These are phyloP conservation scores for Melitaea cinxia DNA, from an alignment of 1,140 invertebrate species.

Conservation along the genomic window DNA sequence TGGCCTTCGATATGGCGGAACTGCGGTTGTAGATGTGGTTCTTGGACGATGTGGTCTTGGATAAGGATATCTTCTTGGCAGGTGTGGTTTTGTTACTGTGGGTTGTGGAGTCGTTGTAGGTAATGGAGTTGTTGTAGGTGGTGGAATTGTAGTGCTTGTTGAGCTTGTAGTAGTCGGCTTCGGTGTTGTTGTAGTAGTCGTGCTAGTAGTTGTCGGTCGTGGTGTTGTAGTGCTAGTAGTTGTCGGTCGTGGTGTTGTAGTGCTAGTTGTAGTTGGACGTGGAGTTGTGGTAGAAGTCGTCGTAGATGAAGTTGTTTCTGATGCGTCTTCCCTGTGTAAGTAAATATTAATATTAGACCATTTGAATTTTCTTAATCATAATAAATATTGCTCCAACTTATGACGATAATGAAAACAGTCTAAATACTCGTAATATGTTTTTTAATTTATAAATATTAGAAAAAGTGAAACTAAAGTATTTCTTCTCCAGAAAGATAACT, in stretches of 20 bases:
- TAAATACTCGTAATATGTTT: no score
- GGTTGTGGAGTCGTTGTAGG: no score
- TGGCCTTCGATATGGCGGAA: slow-evolving; percentile 21
- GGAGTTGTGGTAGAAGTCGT: slow-evolving; percentile 7
- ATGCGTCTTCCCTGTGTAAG: slow-evolving; percentile 44
- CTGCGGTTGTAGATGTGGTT: slow-evolving; percentile 30
- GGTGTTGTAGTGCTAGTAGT: slow-evolving; percentile 40
- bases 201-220: slow-evolving; percentile 27
- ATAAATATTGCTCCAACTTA: no score
- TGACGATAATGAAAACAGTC: no score
- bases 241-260: slow-evolving; percentile 23
- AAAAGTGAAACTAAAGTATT: no score
- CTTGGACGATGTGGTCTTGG: slow-evolving; percentile 31
- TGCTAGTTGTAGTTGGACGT: slow-evolving; percentile 8
- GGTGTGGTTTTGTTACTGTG: slow-evolving; percentile 43
- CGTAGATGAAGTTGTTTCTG: slow-evolving; percentile 9
- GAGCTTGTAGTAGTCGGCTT: slow-evolving; percentile 33
- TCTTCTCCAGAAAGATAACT: not conserved
- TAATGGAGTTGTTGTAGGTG: slow-evolving; percentile 27
- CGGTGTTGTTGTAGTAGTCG: slow-evolving; percentile 19
- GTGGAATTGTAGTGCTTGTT: slow-evolving; percentile 31
- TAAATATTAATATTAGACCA: no score
- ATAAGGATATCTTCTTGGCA: slow-evolving; percentile 40
- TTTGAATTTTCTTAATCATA: no score
- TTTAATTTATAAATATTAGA: no score